Evolutionary conservation across 1,140 invertebrate genomes (phyloP).

Genomic region (Zeugodacus cucurbitae): DNA sequence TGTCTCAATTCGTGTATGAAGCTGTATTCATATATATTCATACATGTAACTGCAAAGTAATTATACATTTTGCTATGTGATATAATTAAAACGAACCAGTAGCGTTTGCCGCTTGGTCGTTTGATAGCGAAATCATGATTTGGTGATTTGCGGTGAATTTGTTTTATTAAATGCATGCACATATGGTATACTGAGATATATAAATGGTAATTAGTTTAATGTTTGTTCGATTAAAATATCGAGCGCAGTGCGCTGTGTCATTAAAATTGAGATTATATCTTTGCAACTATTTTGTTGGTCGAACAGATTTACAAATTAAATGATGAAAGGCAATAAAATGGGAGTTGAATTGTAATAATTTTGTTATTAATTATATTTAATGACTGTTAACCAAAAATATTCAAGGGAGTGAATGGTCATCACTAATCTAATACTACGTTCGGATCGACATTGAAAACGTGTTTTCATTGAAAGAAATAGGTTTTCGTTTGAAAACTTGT

Average conservation of each 20-base stretch:
- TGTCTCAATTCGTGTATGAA: not conserved
- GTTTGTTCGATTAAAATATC: not conserved
- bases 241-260: not conserved
- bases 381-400: too few relatives aligned
- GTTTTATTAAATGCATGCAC: not conserved
- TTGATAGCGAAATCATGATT: constrained; percentile 12
- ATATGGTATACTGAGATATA: not conserved
- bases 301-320: not conserved
- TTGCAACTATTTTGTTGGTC: not conserved
- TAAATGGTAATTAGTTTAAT: not conserved
- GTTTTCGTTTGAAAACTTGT: too few relatives aligned
- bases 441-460: too few relatives aligned
- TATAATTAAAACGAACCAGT: constrained; percentile 6
- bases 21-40: not conserved
- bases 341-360: not conserved
- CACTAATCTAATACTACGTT: too few relatives aligned
- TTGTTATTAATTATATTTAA: too few relatives aligned
- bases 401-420: too few relatives aligned
- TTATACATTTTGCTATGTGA: constrained; percentile 20
- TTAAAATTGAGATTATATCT: not conserved
- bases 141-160: not conserved
- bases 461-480: too few relatives aligned
- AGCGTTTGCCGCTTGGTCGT: not conserved
- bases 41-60: not conserved
- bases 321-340: not conserved